Percentiles rank a stretch among this genome's conserved stretches.
Evolutionary conservation across 2,113 vertebrate genomes (phyloP).

Genomic region (Xiphias gladius): DNA sequence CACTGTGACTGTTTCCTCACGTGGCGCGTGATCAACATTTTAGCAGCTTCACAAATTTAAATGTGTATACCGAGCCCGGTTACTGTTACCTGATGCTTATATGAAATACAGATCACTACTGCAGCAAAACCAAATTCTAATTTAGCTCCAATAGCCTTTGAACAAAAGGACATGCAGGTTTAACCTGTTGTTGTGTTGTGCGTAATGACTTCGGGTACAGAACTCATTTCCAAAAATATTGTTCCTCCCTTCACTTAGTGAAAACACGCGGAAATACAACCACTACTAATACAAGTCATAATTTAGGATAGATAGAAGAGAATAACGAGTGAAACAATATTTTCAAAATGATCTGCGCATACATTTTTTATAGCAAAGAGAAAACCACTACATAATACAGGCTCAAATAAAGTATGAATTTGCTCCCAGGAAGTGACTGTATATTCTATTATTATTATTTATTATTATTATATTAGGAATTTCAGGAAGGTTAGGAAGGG

Average conservation of each 20-base stretch:
- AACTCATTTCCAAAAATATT: neutral
- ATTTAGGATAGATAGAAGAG: neutral
- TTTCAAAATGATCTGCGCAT: too few species aligned
- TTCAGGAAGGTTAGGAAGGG: neutral
- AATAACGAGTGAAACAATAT: too few species aligned
- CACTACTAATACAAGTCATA: neutral
- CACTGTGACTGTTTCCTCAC: slow-evolving; percentile 1
- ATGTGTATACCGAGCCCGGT: neutral
- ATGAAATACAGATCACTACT: neutral
- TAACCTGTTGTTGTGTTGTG: neutral
- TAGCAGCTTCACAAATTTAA: slow-evolving; percentile 6
- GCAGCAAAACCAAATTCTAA: neutral
- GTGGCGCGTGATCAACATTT: slow-evolving; percentile 37
- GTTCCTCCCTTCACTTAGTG: neutral
- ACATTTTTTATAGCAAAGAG: too few species aligned
- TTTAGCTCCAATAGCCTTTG: neutral
- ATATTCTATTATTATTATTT: neutral
- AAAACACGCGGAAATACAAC: neutral
- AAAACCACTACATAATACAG: neutral
- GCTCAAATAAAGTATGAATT: neutral
- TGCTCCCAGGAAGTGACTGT: neutral
- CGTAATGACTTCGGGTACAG: slow-evolving; percentile 12
- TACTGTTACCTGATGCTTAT: neutral
- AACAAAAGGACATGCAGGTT: neutral
- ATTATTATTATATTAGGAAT: neutral